Base-by-base conservation (phyloP, 1,140 invertebrate genomes). In the Phymorhynchus buccinoides region DNA sequence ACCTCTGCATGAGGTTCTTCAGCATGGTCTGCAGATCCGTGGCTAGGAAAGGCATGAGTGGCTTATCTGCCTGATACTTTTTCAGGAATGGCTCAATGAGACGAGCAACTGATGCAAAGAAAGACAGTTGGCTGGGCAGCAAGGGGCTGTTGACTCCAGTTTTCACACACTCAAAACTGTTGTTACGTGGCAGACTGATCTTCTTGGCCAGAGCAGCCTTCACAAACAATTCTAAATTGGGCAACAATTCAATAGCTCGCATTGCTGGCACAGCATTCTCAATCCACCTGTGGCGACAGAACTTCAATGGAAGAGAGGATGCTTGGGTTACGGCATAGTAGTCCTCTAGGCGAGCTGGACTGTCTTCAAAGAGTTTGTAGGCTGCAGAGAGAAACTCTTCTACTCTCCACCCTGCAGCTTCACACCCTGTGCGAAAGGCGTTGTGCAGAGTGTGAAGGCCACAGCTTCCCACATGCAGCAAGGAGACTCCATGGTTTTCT, bases 381-480 rank as follows among this genome's bases (percentile, higher is more conserved):
- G n/a, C 9, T 30, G n/a, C 35, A 32, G 68, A 73, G 12, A 73
- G 68, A 73, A 73, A 73, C n/a, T 37, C 68, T 73, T 73, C 68
- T 37, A 73, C 27, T 18, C n/a, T 37, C 68, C 68, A 73, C 1
- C 35, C n/a, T 16, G 68, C 27, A 18, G 68, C 68, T 73, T 73
- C 68, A 73, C 68, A 73, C 12, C 68, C 68, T 32, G 68, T 32
- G 68, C 35, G 27, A 73, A 73, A 73, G 68, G 68, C 68, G n/a
- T 73, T 73, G 68, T 73, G 68, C 68, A 73, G 14, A 73, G 35
- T 73, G 35, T 73, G 68, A 16, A 73, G 68, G n/a, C 68, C 1
- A 73, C 68, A 73, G 68, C 68, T 73, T 37, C 68, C 68, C 9
- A 37, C 35, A 30, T n/a, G 27, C 35, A 73, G 68, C 68, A 73